These are phyloP conservation scores for Seriola dumerili DNA, from an alignment of 2,113 vertebrate species.

Conservation along the genomic window DNA sequence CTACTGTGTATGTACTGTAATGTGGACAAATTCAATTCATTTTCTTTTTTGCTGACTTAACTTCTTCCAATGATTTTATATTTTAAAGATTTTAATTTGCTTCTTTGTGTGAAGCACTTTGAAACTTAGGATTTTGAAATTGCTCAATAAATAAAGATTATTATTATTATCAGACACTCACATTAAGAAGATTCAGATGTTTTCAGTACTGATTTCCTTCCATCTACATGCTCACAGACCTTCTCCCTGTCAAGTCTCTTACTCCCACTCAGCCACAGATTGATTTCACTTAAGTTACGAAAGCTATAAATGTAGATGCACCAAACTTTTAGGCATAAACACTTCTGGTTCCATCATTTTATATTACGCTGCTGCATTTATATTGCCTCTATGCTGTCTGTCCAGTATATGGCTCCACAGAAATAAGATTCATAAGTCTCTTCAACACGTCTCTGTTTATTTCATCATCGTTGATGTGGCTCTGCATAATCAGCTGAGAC, in stretches of 20 bases:
- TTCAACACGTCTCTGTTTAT: slow-evolving; percentile 1
- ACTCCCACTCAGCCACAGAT: slow-evolving; percentile 10
- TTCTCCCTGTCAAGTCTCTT: neutral
- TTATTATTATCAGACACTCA: neutral
- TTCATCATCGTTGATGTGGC: neutral
- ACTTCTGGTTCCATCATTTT: slow-evolving; percentile 1
- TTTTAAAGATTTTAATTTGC: neutral
- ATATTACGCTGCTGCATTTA: neutral
- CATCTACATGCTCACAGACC: slow-evolving; percentile 6
- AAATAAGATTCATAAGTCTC: neutral
- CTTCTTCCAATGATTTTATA: too few relatives aligned
- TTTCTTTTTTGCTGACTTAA: too few relatives aligned
- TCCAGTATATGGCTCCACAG: neutral
- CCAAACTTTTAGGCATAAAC: neutral
- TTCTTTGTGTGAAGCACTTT: neutral
- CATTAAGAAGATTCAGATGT: neutral
- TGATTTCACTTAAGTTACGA: neutral
- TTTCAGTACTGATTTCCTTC: neutral
- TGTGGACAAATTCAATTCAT: neutral
- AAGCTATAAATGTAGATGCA: neutral
- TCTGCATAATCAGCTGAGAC: neutral
- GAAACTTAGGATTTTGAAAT: neutral
- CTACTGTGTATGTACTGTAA: neutral
- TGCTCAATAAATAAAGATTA: neutral
- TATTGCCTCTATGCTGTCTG: neutral